Evolutionary conservation across 2,888 invertebrate species (phyloP).

Genomic region (Aphidius colemani): DNA sequence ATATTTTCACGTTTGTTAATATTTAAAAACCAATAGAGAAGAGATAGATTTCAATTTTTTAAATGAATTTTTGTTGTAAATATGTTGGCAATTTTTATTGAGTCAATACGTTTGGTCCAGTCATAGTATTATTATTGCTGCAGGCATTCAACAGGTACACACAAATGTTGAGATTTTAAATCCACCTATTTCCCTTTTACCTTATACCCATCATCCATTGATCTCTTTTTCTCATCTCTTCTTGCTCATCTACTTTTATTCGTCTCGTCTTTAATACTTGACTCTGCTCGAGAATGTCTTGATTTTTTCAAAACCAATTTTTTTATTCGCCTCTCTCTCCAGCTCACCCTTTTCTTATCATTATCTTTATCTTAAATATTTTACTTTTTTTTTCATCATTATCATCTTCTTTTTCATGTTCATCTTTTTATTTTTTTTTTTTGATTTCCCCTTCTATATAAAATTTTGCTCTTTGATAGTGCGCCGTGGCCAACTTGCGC

Average conservation of each 20-base stretch:
- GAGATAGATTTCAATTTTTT: too few species aligned
- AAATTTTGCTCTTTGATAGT: too few species aligned
- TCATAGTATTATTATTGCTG: constrained; percentile 1
- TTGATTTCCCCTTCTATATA: background rate
- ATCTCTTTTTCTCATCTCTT: constrained; percentile 10
- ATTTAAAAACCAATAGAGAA: too few species aligned
- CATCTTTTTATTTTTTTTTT: background rate
- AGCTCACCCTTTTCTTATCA: background rate
- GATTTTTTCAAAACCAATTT: background rate
- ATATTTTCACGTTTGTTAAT: too few species aligned
- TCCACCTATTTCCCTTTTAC: constrained; percentile 1
- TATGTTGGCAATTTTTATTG: too few species aligned
- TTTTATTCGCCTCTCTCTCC: background rate
- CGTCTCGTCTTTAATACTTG: background rate
- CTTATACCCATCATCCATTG: background rate
- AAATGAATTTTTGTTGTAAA: too few species aligned
- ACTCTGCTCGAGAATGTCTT: too few species aligned
- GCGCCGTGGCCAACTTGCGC: constrained; percentile 20
- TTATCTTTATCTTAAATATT: background rate
- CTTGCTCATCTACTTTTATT: constrained; percentile 2
- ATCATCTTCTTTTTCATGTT: background rate
- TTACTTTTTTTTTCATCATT: too few species aligned
- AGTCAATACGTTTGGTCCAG: constrained; percentile 19
- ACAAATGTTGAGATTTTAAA: constrained; percentile 27
- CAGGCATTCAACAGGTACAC: constrained; percentile 30